phyloP scores from a whole-genome alignment of 2,113 vertebrate genomes.

The Meles meles region DNA sequence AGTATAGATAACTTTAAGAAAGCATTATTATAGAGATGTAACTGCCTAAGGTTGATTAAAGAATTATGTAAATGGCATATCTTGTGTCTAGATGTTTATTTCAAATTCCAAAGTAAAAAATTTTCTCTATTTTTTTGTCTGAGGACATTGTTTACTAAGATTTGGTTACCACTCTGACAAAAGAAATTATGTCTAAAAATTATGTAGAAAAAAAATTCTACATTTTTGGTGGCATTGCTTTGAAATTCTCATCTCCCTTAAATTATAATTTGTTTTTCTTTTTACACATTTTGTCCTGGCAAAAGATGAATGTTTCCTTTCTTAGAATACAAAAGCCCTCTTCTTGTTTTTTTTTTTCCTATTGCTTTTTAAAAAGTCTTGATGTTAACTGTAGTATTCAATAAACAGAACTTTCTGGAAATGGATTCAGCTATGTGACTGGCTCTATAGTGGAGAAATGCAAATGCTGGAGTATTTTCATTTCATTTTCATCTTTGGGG shows the following conservation, averaged over 20 bases:
- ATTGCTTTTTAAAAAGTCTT: not conserved
- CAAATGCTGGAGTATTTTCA: not conserved
- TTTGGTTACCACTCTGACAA: not conserved
- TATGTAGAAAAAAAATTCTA: not conserved
- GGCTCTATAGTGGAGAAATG: not conserved
- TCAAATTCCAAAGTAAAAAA: not conserved
- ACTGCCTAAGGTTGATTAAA: not conserved
- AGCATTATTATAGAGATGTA: not conserved
- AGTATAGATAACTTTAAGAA: not conserved
- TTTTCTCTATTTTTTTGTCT: not conserved
- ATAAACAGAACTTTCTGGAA: not conserved
- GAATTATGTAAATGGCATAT: not conserved
- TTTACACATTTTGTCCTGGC: constrained; percentile 14
- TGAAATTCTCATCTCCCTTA: constrained; percentile 15
- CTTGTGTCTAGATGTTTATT: not conserved
- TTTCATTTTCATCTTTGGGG: not conserved
- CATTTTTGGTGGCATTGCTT: not conserved
- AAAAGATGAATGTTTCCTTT: constrained; percentile 28
- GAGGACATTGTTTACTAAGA: not conserved
- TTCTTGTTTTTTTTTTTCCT: not conserved
- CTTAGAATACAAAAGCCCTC: not conserved
- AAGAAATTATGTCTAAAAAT: constrained; percentile 27
- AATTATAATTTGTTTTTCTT: constrained; percentile 44
- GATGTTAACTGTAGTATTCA: not conserved
- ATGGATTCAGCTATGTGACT: not conserved